phyloP scores from a whole-genome alignment of 1,140 invertebrate species.

The Heterodera schachtii region DNA sequence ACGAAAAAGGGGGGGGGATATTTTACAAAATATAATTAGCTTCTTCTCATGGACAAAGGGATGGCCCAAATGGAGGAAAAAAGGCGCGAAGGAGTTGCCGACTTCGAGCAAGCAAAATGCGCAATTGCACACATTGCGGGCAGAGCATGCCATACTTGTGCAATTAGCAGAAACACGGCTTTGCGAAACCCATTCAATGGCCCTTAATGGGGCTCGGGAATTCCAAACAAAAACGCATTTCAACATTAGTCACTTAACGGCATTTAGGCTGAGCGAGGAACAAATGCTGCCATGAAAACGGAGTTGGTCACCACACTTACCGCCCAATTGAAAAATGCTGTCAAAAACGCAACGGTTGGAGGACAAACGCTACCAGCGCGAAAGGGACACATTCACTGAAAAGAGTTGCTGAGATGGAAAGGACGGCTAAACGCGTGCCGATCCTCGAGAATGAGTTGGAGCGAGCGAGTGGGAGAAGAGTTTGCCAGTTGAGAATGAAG shows the following conservation, averaged over 20 bases:
- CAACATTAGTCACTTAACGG: neutral
- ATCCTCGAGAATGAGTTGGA: conserved; percentile 54
- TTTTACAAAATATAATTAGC: too few species aligned
- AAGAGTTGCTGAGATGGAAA: conserved; percentile 45
- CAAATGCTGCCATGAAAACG: conserved; percentile 56
- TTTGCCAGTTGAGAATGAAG: conserved; percentile 47
- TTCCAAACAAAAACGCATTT: neutral
- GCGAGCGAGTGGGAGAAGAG: conserved; percentile 49
- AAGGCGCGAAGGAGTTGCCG: conserved; percentile 21
- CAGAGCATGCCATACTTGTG: conserved; percentile 40
- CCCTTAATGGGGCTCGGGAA: conserved; percentile 15
- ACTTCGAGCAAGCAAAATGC: conserved; percentile 31
- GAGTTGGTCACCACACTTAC: conserved; percentile 55
- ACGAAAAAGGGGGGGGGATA: conserved; percentile 3
- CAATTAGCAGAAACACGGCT: conserved; percentile 47
- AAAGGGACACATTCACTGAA: conserved; percentile 51
- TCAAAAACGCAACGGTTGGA: conserved; percentile 39
- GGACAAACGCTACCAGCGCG: conserved; percentile 47
- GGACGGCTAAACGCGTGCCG: conserved; percentile 48
- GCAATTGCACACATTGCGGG: conserved; percentile 1
- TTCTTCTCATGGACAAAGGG: conserved; percentile 55
- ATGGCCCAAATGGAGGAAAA: conserved; percentile 14
- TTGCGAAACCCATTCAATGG: conserved; percentile 31
- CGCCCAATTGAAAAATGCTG: conserved; percentile 54
- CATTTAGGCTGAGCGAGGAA: conserved; percentile 57